Conservation (phyloP, 2,113 vertebrate genomes). For the Ptychochromis oligacanthus region DNA sequence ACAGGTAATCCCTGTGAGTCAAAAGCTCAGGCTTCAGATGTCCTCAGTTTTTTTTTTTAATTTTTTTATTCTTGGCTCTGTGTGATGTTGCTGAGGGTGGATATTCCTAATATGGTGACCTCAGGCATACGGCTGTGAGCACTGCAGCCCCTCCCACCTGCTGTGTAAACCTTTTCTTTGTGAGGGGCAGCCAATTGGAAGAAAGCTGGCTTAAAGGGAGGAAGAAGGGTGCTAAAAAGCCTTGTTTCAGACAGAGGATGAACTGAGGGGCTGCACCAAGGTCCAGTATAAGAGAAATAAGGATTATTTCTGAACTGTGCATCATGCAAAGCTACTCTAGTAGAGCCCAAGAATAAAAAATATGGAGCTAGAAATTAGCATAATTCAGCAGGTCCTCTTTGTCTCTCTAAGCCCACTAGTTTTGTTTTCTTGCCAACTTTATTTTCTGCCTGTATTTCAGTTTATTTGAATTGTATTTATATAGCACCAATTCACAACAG, state of each 20-base stretch:
- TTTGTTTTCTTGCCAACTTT: not conserved
- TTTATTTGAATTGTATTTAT: not conserved
- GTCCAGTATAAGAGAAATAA: not conserved
- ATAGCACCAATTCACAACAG: not conserved
- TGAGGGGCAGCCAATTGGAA: not conserved
- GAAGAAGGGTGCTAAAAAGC: not conserved
- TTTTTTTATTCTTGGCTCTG: not conserved
- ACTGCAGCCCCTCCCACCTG: not conserved
- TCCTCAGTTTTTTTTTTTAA: too few relatives aligned
- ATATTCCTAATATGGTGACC: not conserved
- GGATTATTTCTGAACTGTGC: not conserved
- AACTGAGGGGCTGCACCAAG: not conserved
- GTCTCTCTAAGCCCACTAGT: not conserved
- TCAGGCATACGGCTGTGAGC: not conserved
- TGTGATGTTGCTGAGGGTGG: too few relatives aligned
- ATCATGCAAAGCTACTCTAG: not conserved
- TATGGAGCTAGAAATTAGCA: not conserved
- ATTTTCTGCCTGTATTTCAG: not conserved
- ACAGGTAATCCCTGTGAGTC: not conserved
- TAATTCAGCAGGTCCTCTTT: not conserved
- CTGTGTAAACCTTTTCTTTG: not conserved
- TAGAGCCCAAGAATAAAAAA: not conserved
- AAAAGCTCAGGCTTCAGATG: not conserved
- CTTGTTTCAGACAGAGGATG: too few relatives aligned
- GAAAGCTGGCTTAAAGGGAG: not conserved